Evolutionary conservation across 2,888 invertebrate species (phyloP).

Genomic region (Pimpla rufipes): DNA sequence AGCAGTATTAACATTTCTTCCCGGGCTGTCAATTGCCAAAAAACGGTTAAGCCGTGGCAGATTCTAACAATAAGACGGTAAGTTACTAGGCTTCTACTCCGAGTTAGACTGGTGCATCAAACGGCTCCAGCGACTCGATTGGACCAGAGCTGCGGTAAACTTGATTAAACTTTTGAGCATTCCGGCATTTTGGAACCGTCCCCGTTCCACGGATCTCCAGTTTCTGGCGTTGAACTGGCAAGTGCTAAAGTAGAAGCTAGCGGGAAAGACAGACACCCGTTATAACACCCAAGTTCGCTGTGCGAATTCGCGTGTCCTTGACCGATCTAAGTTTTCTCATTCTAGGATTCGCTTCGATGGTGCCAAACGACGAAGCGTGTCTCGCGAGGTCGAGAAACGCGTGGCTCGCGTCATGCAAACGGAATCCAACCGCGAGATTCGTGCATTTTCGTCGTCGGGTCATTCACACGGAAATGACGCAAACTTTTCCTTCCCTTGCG

Average conservation of each 20-base stretch:
- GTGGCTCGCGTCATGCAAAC: too few species aligned
- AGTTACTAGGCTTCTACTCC: too few species aligned
- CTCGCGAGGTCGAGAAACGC: too few species aligned
- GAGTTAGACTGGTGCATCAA: background rate
- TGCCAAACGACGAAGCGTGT: too few species aligned
- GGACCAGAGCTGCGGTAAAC: constrained; percentile 13
- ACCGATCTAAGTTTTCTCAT: too few species aligned
- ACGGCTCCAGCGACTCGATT: background rate
- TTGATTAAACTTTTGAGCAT: constrained; percentile 40
- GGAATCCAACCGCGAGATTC: too few species aligned
- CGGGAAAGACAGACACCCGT: background rate
- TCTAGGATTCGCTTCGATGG: too few species aligned
- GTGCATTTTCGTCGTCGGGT: too few species aligned
- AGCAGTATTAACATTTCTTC: too few species aligned
- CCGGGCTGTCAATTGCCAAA: background rate
- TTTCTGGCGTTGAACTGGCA: constrained; percentile 13
- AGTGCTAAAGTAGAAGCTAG: constrained; percentile 1
- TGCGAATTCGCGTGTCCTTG: background rate
- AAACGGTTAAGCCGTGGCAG: background rate
- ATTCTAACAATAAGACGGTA: background rate
- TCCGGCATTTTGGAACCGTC: constrained; percentile 15
- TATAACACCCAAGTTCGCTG: background rate
- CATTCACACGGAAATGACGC: constrained; percentile 7
- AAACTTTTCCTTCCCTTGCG: background rate
- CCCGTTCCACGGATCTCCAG: background rate